Evolutionary conservation across 2,888 invertebrate genomes (phyloP).

Genomic region (Kuschelorhynchus macadamiae): DNA sequence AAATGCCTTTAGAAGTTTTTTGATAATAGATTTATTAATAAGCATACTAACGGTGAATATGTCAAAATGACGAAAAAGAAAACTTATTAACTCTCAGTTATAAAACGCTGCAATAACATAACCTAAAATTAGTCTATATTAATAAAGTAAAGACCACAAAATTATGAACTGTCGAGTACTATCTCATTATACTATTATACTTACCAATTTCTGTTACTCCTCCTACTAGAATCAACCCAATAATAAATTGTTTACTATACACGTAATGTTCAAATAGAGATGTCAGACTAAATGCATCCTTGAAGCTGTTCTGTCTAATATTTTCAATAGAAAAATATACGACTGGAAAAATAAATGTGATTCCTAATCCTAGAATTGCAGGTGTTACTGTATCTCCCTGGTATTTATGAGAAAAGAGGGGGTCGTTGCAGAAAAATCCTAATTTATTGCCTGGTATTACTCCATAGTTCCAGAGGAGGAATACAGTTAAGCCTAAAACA

Average conservation of each 20-base stretch:
- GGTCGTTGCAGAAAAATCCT: conserved; percentile 82
- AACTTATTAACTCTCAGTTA: no score
- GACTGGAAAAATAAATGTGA: conserved; percentile 71
- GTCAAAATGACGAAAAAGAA: no score
- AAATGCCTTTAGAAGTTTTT: no score
- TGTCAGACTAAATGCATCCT: conserved; percentile 52
- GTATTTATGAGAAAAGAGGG: conserved; percentile 77
- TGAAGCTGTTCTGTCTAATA: conserved; percentile 63
- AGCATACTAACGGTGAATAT: no score
- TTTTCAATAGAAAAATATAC: conserved; percentile 64
- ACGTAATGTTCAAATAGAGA: conserved; percentile 25
- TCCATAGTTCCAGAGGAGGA: conserved; percentile 76
- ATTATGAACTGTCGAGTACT: no score
- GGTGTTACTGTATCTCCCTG: conserved; percentile 79
- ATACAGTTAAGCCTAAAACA: conserved; percentile 74
- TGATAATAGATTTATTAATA: no score
- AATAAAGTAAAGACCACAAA: no score
- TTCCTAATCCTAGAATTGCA: conserved; percentile 71
- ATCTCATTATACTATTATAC: background rate
- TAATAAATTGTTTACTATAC: conserved; percentile 29
- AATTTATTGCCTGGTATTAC: conserved; percentile 74
- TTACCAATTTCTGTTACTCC: conserved; percentile 44
- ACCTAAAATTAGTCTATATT: no score
- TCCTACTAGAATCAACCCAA: conserved; percentile 27
- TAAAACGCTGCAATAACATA: no score